phyloP scores from a whole-genome alignment of 2,113 vertebrate species.

The Puntigrus tetrazona region DNA sequence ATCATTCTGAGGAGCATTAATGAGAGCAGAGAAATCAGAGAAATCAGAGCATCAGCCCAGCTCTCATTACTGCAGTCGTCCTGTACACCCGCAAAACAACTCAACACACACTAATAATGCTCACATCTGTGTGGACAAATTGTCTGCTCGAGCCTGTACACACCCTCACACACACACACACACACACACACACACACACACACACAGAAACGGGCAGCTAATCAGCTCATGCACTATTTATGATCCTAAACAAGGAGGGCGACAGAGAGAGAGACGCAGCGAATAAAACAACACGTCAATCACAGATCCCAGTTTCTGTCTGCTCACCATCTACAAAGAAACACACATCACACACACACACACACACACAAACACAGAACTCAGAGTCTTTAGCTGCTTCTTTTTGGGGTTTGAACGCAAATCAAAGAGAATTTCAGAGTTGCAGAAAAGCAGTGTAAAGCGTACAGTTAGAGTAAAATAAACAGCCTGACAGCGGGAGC shows the following conservation, averaged over 20 bases:
- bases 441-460: conserved; percentile 29
- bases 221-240: conserved; percentile 80
- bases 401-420: conserved; percentile 54
- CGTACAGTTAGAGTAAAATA: conserved; percentile 58
- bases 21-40: background rate
- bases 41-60: background rate
- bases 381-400: background rate
- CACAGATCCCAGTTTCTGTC: conserved; percentile 63
- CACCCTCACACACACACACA: background rate
- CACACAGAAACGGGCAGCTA: conserved; percentile 65
- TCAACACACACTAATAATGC: background rate
- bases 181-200: background rate
- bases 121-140: conserved; percentile 38
- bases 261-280: conserved; percentile 63
- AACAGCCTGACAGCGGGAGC: conserved; percentile 70
- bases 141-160: background rate
- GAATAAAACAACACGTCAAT: conserved; percentile 74
- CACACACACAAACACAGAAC: background rate
- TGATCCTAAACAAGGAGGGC: conserved; percentile 71
- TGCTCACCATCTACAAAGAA: conserved; percentile 77
- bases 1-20: background rate
- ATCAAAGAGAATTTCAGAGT: conserved; percentile 79
- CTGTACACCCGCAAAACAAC: background rate
- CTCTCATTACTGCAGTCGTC: conserved; percentile 6
- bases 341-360: conserved; percentile 19